Conservation (phyloP, 2,113 vertebrate species). For the Nymphicus hollandicus region DNA sequence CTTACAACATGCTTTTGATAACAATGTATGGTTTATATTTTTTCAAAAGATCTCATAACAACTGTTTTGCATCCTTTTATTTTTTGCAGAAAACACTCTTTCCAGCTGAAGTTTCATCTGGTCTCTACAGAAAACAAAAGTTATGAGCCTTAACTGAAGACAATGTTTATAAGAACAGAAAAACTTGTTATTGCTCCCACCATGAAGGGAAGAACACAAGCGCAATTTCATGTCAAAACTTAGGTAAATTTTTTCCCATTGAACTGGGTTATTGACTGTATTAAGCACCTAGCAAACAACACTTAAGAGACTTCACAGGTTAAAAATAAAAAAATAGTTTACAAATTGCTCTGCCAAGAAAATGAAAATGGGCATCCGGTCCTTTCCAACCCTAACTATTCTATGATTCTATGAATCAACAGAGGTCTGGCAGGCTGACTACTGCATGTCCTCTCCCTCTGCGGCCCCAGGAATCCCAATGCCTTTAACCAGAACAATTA, state of each 20-base stretch:
- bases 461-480: not conserved
- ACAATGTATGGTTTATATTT: not conserved
- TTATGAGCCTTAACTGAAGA: not conserved
- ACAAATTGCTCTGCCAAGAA: not conserved
- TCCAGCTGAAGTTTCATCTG: not conserved
- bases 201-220: not conserved
- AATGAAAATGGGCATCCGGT: not conserved
- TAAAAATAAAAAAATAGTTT: not conserved
- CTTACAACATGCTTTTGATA: not conserved
- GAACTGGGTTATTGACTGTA: not conserved
- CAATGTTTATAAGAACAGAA: not conserved
- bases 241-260: not conserved
- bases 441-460: not conserved
- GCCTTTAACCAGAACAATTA: not conserved
- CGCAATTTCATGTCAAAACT: not conserved
- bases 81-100: not conserved
- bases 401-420: not conserved
- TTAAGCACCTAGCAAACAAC: not conserved
- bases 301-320: not conserved
- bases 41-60: not conserved
- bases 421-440: not conserved
- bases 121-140: not conserved
- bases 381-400: no score
- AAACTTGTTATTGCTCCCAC: not conserved
- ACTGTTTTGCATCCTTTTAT: not conserved